These are phyloP conservation scores for Actinopyga echinites DNA, from an alignment of 53 echinoderm and acorn worm species.

Conservation along the genomic window DNA sequence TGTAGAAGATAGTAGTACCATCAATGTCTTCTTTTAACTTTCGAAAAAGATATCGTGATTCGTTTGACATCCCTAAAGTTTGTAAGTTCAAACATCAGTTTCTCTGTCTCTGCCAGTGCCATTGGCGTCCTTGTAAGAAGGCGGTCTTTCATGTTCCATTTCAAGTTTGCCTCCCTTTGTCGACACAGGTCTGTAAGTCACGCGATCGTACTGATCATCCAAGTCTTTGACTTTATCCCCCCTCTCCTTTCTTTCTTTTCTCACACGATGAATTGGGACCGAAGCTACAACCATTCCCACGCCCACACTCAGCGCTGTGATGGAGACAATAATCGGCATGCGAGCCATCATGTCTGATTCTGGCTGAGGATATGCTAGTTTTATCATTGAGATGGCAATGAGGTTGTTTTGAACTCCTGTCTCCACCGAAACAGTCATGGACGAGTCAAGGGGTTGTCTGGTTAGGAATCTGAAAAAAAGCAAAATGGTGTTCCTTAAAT, in stretches of 20 bases:
- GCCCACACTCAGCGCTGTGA: conserved; percentile 76
- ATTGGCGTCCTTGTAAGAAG: not conserved
- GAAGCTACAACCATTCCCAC: conserved; percentile 71
- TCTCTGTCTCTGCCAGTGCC: not conserved
- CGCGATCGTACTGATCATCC: conserved; percentile 37
- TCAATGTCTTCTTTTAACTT: no score
- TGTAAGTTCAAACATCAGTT: not conserved
- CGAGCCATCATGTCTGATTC: conserved; percentile 93
- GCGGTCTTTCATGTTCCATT: conserved; percentile 17
- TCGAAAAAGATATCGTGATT: no score
- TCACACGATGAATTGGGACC: conserved; percentile 65
- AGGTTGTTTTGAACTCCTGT: conserved; percentile 96
- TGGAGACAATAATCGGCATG: conserved; percentile 84
- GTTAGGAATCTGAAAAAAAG: conserved; percentile 62
- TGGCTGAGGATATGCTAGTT: conserved; percentile 90
- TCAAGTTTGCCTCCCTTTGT: not conserved
- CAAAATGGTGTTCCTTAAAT: not conserved
- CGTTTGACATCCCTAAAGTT: no score
- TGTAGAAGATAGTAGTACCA: no score
- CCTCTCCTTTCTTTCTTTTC: conserved; percentile 53
- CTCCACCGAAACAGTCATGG: conserved; percentile 78
- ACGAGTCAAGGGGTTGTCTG: conserved; percentile 61
- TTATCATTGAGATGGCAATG: conserved; percentile 85
- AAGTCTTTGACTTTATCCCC: conserved; percentile 40
- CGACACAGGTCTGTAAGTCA: not conserved